Conservation (phyloP, 2,888 invertebrate genomes). For the Heterodera filipjevi region DNA sequence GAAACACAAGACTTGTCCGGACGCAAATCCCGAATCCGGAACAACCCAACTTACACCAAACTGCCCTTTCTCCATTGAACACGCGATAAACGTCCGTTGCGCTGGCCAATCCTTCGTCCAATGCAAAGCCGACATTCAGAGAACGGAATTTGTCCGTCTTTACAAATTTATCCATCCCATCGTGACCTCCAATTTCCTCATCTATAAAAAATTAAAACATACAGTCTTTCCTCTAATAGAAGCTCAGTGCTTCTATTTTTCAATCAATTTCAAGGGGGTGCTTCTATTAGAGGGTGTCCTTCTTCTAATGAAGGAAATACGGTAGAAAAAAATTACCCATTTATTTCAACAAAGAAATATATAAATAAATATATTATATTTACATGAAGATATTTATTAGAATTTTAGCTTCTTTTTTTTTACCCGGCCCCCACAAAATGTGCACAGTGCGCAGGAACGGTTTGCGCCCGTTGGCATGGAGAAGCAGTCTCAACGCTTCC, state of each 20-base stretch:
- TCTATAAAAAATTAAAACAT: constrained; percentile 71
- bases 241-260: too few species aligned
- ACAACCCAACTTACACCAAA: constrained; percentile 77
- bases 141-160: constrained; percentile 76
- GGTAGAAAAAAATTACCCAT: constrained; percentile 4
- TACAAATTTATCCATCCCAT: constrained; percentile 81
- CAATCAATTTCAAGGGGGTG: too few species aligned
- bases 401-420: not conserved
- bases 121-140: constrained; percentile 80
- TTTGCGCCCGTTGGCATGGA: constrained; percentile 69
- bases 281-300: too few species aligned
- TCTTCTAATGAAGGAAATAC: too few species aligned
- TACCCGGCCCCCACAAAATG: constrained; percentile 75
- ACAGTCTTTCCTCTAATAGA: too few species aligned
- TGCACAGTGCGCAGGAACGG: constrained; percentile 73
- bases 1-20: too few species aligned
- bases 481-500: constrained; percentile 75
- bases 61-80: constrained; percentile 72
- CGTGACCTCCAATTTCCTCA: constrained; percentile 83
- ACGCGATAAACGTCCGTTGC: constrained; percentile 66
- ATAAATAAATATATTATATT: too few species aligned
- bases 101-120: constrained; percentile 78
- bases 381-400: too few species aligned
- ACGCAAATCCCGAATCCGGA: too few species aligned
- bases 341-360: not conserved